A percentile compares a stretch with the other conserved stretches of the same genome.
These are phyloP conservation scores for Smutsia temminckii DNA, from an alignment of 2,797 vertebrate species.

Conservation along the genomic window DNA sequence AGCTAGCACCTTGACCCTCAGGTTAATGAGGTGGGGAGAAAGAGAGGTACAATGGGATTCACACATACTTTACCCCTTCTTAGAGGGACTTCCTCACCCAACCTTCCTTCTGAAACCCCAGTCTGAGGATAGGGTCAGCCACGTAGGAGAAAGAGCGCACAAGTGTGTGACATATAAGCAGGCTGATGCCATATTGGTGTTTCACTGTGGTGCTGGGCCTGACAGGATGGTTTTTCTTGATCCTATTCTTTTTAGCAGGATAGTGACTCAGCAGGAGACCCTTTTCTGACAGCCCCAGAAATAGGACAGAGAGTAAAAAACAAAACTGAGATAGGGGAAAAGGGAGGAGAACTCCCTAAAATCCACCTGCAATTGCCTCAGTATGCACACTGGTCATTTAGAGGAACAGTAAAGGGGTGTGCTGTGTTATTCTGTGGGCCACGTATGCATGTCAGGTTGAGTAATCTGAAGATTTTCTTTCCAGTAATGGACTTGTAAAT, in stretches of 20 bases:
- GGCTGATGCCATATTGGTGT: background rate
- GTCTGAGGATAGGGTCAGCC: background rate
- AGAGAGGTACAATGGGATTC: rapidly evolving
- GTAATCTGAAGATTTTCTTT: background rate
- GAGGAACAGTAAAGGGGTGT: background rate
- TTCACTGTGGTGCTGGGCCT: background rate
- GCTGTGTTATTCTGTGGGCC: background rate
- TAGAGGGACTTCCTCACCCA: background rate
- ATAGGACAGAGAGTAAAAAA: background rate
- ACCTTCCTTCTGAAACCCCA: background rate
- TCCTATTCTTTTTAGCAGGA: background rate
- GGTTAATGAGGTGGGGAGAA: background rate
- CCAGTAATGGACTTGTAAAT: background rate
- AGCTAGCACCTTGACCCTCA: background rate
- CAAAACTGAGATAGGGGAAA: background rate
- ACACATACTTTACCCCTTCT: background rate
- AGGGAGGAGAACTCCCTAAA: background rate
- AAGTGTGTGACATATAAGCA: background rate
- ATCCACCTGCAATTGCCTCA: background rate
- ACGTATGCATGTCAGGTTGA: background rate
- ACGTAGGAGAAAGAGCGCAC: background rate
- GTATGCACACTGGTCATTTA: background rate
- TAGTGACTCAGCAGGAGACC: background rate
- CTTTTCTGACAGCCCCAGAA: background rate
- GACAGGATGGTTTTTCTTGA: background rate